Conservation (phyloP, 2,113 vertebrate genomes). For the Rana temporaria region DNA sequence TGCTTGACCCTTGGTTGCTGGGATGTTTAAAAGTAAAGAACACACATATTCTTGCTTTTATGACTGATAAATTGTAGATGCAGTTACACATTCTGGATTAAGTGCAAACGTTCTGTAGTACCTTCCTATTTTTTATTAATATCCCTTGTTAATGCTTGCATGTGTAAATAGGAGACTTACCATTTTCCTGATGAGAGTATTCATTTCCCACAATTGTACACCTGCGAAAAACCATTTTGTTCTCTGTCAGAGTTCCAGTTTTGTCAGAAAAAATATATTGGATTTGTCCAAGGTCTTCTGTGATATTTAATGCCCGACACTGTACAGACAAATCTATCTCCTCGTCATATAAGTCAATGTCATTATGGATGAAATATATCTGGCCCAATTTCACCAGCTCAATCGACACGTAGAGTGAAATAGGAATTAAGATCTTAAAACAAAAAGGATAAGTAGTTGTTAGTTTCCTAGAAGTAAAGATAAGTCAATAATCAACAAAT, state of each 20-base stretch:
- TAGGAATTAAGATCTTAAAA: conserved; percentile 78
- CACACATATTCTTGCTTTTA: too few relatives aligned
- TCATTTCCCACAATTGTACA: conserved; percentile 77
- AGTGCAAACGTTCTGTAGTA: too few relatives aligned
- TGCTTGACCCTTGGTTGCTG: too few relatives aligned
- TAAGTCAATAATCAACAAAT: too few relatives aligned
- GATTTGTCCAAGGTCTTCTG: conserved; percentile 82
- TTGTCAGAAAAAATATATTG: conserved; percentile 83
- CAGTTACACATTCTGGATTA: too few relatives aligned
- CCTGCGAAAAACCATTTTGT: conserved; percentile 83
- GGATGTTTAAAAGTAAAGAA: too few relatives aligned
- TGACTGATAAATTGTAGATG: too few relatives aligned
- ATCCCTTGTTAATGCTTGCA: too few relatives aligned
- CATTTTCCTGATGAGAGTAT: conserved; percentile 81
- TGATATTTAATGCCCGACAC: conserved; percentile 77
- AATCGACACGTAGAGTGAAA: conserved; percentile 81
- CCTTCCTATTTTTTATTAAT: too few relatives aligned
- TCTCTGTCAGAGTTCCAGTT: conserved; percentile 82
- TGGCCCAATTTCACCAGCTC: conserved; percentile 80
- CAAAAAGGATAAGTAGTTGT: conserved; percentile 26
- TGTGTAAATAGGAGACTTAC: conserved; percentile 59
- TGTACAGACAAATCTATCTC: conserved; percentile 71
- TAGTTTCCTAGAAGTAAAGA: too few relatives aligned
- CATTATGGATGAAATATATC: conserved; percentile 77
- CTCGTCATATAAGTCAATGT: conserved; percentile 79